A percentile compares a stretch with the other conserved stretches of the same genome.
These are phyloP conservation scores for Himalopsyche anomala DNA, from an alignment of 2,888 invertebrate species.

Conservation along the genomic window DNA sequence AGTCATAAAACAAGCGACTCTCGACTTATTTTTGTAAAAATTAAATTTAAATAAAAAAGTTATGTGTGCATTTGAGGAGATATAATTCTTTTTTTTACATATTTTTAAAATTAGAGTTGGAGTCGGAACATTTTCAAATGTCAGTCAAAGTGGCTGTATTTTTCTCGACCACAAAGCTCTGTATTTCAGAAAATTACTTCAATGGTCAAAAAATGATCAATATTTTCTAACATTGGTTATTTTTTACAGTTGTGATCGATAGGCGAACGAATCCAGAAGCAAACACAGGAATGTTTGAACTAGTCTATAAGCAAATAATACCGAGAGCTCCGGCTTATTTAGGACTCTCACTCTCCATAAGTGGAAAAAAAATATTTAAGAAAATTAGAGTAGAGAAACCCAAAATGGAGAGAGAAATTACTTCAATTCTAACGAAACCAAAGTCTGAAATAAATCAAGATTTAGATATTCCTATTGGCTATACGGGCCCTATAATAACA, in stretches of 20 bases:
- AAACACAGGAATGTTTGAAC: slow-evolving; percentile 88
- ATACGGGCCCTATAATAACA: slow-evolving; percentile 79
- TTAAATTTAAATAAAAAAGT: too few relatives aligned
- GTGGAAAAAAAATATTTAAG: slow-evolving; percentile 80
- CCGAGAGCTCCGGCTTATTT: slow-evolving; percentile 89
- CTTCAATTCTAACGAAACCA: slow-evolving; percentile 68
- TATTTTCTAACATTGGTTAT: neutral
- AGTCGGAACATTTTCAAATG: too few relatives aligned
- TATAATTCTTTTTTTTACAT: too few relatives aligned
- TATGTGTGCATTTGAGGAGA: too few relatives aligned
- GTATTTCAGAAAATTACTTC: too few relatives aligned
- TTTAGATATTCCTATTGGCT: slow-evolving; percentile 70
- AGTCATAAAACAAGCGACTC: too few relatives aligned
- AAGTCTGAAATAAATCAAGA: slow-evolving; percentile 69
- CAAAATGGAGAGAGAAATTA: slow-evolving; percentile 71
- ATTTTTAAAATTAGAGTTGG: too few relatives aligned
- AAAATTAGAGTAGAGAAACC: slow-evolving; percentile 71
- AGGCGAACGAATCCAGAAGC: slow-evolving; percentile 83
- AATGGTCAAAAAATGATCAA: too few relatives aligned
- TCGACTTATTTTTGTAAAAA: too few relatives aligned
- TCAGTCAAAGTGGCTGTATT: too few relatives aligned
- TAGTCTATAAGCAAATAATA: slow-evolving; percentile 86
- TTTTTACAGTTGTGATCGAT: slow-evolving; percentile 85
- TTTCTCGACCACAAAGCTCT: too few relatives aligned
- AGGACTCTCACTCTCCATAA: slow-evolving; percentile 83